Evolutionary conservation across 2,797 vertebrate genomes (phyloP).

Genomic region (Acrossocheilus fasciatus): DNA sequence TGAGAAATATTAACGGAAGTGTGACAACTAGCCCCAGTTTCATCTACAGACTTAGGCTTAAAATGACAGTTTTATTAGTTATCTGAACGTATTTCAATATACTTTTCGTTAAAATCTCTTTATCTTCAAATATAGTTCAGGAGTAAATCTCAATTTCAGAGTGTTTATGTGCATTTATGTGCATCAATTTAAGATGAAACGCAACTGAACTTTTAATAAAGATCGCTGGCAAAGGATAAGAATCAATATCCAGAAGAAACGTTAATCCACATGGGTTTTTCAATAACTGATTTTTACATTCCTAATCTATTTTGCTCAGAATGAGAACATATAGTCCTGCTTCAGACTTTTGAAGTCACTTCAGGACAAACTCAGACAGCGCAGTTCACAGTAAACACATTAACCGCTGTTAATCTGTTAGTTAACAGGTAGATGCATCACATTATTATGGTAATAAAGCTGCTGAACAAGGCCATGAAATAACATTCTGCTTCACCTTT

Average conservation of each 20-base stretch:
- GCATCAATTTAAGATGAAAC: neutral
- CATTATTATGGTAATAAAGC: neutral
- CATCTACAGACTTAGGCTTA: too few relatives aligned
- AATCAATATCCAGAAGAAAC: neutral
- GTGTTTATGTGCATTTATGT: neutral
- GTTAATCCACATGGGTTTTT: neutral
- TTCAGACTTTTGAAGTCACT: neutral
- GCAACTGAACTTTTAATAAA: too few relatives aligned
- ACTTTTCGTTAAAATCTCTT: too few relatives aligned
- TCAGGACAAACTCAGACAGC: neutral
- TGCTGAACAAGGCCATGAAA: neutral
- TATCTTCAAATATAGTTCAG: too few relatives aligned
- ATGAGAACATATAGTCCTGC: neutral
- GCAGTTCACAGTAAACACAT: neutral
- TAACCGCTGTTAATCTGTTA: neutral
- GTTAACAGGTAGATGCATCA: neutral
- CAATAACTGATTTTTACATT: neutral
- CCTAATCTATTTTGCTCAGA: neutral
- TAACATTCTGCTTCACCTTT: neutral
- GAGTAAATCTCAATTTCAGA: too few relatives aligned
- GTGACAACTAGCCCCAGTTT: neutral
- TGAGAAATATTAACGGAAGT: neutral
- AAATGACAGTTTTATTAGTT: too few relatives aligned
- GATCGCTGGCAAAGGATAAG: neutral
- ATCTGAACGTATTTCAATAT: neutral